Percentiles rank a stretch among this genome's conserved stretches.
phyloP scores from a whole-genome alignment of 2,888 invertebrate species.

The Geophilus truncorum region DNA sequence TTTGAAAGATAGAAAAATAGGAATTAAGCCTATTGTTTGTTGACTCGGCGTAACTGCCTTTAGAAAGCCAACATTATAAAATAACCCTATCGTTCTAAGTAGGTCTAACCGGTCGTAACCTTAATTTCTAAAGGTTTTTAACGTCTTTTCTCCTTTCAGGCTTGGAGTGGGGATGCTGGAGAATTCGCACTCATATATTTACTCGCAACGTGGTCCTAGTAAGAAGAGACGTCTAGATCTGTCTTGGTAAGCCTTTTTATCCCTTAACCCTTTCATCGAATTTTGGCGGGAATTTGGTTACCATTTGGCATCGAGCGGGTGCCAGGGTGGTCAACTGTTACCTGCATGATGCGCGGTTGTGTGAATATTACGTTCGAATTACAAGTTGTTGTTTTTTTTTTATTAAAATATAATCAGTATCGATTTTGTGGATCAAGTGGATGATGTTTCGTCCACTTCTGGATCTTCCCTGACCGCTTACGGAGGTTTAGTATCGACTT shows the following conservation, averaged over 20 bases:
- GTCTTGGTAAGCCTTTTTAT: constrained; percentile 36
- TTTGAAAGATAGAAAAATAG: background rate
- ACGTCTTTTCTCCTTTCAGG: background rate
- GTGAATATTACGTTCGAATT: background rate
- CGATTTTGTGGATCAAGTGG: constrained; percentile 54
- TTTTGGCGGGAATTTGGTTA: too few species aligned
- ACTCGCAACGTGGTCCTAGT: constrained; percentile 37
- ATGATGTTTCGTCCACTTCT: constrained; percentile 59
- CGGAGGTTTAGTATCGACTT: constrained; percentile 34
- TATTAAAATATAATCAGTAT: too few species aligned
- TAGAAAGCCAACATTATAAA: too few species aligned
- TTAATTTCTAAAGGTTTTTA: too few species aligned
- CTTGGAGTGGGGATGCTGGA: constrained; percentile 37
- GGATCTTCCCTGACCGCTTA: constrained; percentile 32
- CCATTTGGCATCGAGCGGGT: background rate
- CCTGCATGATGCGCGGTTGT: background rate
- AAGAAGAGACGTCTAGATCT: constrained; percentile 37
- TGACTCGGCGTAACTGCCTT: too few species aligned
- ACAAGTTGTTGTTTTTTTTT: too few species aligned
- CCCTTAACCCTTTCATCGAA: too few species aligned
- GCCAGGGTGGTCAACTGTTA: too few species aligned
- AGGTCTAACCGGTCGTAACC: too few species aligned
- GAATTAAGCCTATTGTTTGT: background rate
- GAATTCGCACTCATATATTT: constrained; percentile 35
- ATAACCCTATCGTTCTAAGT: too few species aligned